Evolutionary conservation across 2,797 vertebrate species (phyloP).

Genomic region (Falco cherrug): DNA sequence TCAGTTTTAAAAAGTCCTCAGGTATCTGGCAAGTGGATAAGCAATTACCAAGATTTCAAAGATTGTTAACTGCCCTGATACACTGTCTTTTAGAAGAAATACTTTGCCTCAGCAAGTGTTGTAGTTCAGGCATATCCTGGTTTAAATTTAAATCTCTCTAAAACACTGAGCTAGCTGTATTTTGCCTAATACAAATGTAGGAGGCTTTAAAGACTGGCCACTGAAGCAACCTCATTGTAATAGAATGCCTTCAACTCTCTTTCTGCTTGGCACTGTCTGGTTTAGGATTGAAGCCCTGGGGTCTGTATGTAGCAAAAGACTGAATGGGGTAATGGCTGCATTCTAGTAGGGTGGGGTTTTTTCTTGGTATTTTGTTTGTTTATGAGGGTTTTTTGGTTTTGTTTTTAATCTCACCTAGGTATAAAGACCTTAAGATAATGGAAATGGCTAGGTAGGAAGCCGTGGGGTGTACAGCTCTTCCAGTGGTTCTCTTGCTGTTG

Average conservation of each 20-base stretch:
- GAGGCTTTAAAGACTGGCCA: constrained; percentile 14
- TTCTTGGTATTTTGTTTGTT: background rate
- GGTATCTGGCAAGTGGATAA: background rate
- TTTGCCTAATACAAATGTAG: background rate
- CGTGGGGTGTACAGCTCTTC: background rate
- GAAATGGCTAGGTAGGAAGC: background rate
- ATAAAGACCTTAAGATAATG: background rate
- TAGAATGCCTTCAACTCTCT: background rate
- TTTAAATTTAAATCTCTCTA: background rate
- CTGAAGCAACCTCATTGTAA: constrained; percentile 25
- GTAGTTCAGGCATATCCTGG: background rate
- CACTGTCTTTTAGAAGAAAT: background rate
- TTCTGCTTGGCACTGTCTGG: background rate
- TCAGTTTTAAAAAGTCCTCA: background rate
- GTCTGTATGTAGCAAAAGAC: background rate
- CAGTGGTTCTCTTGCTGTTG: background rate
- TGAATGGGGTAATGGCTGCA: background rate
- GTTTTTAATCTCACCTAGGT: background rate
- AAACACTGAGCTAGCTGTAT: background rate
- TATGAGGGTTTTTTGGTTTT: background rate
- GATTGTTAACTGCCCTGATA: background rate
- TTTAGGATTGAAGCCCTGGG: constrained; percentile 23
- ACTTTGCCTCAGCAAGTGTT: background rate
- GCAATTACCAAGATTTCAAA: background rate
- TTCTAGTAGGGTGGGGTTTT: background rate